A percentile compares a stretch with the other conserved stretches of the same genome.
phyloP scores from a whole-genome alignment of 1,140 invertebrate genomes.

The Drosophila melanogaster region DNA sequence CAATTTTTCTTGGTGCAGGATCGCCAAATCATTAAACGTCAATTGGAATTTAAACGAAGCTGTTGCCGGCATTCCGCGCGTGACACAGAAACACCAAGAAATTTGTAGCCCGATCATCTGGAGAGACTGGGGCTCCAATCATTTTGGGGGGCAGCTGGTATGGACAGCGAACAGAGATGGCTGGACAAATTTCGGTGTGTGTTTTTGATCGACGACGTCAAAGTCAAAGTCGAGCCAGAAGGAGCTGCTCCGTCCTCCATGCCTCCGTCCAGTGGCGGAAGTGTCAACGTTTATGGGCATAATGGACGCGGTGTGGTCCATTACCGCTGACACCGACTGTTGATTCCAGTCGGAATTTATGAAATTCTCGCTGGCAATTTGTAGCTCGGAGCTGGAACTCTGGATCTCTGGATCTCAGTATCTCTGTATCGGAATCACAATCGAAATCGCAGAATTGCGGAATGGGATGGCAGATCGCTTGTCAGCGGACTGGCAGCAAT shows the following conservation, averaged over 20 bases:
- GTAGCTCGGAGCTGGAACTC: slow-evolving; percentile 26
- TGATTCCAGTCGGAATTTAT: slow-evolving; percentile 77
- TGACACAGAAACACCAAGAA: slow-evolving; percentile 82
- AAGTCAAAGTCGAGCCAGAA: slow-evolving; percentile 21
- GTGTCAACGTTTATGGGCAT: slow-evolving; percentile 83
- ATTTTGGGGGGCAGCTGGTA: background rate
- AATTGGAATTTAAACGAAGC: slow-evolving; percentile 83
- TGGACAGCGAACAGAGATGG: slow-evolving; percentile 26
- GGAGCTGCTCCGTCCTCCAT: background rate
- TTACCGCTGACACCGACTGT: slow-evolving; percentile 56
- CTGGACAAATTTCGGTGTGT: slow-evolving; percentile 75
- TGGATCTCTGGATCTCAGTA: slow-evolving; percentile 20
- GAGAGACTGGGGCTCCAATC: background rate
- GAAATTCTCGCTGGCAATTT: slow-evolving; percentile 74
- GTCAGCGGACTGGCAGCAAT: slow-evolving; percentile 61
- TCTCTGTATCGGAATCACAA: slow-evolving; percentile 1
- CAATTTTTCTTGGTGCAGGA: background rate
- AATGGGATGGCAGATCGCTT: slow-evolving; percentile 35
- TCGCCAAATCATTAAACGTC: slow-evolving; percentile 71
- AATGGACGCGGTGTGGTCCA: slow-evolving; percentile 81
- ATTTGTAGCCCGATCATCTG: slow-evolving; percentile 59
- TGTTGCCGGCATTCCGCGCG: slow-evolving; percentile 78
- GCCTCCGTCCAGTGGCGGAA: slow-evolving; percentile 54
- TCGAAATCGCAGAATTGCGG: slow-evolving; percentile 10
- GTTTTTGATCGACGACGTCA: slow-evolving; percentile 74